Evolutionary conservation across 2,113 vertebrate genomes (phyloP).

Genomic region (Epinephelus moara): DNA sequence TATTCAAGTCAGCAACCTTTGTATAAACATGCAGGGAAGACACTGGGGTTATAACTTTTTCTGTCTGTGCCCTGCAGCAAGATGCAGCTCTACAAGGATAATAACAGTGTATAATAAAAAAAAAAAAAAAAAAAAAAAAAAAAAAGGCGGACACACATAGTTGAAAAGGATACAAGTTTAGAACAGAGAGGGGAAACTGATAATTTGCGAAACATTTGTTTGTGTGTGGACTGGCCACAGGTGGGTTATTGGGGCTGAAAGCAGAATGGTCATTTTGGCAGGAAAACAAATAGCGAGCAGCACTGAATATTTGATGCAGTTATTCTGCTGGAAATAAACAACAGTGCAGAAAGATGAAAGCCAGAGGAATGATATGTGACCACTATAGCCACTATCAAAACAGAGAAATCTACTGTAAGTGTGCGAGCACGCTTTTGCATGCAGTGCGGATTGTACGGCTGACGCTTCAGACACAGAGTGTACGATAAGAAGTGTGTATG

Average conservation of each 20-base stretch:
- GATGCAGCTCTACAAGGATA: conserved; percentile 32
- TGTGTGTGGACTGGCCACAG: conserved; percentile 43
- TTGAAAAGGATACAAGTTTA: conserved; percentile 34
- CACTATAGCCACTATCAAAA: conserved; percentile 7
- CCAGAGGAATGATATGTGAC: conserved; percentile 23
- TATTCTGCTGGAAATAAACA: conserved; percentile 31
- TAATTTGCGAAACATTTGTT: conserved; percentile 53
- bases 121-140: conserved; percentile 3
- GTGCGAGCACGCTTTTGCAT: conserved; percentile 15
- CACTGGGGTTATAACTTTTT: conserved; percentile 33
- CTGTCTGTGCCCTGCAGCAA: conserved; percentile 46
- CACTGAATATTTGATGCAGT: conserved; percentile 52
- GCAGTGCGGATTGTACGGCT: neutral
- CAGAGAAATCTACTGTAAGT: neutral
- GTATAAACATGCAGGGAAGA: conserved; percentile 51
- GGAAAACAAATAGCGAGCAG: conserved; percentile 39
- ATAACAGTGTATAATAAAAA: conserved; percentile 36
- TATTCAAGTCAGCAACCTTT: conserved; percentile 37
- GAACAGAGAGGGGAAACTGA: conserved; percentile 12
- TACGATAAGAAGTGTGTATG: neutral
- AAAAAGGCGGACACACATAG: conserved; percentile 14
- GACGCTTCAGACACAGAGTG: conserved; percentile 13
- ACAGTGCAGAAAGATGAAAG: conserved; percentile 19
- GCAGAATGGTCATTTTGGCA: conserved; percentile 35
- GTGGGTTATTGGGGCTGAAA: conserved; percentile 46